Conservation (phyloP, 2,113 vertebrate genomes). For the Pogonocichla stellata region DNA sequence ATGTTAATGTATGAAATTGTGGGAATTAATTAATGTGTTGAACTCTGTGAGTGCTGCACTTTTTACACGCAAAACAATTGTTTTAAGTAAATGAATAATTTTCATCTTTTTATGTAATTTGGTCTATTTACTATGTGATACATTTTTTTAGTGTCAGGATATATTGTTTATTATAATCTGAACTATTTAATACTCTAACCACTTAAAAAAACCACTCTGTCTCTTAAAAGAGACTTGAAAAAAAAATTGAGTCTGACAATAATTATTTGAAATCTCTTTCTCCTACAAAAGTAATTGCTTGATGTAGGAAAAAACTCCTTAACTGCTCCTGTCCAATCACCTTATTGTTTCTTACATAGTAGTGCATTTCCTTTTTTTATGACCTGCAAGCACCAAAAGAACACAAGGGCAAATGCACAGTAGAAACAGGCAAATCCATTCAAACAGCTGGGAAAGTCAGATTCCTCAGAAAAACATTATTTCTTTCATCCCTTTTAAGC, state of each 20-base stretch:
- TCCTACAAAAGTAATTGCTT: neutral
- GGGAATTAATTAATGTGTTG: neutral
- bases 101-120: neutral
- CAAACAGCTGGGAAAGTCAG: neutral
- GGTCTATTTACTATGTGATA: neutral
- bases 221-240: neutral
- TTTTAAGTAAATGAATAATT: neutral
- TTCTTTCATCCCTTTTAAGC: neutral
- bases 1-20: neutral
- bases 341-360: neutral
- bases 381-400: neutral
- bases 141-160: neutral
- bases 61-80: neutral
- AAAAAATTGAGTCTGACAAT: neutral
- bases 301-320: neutral
- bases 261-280: neutral
- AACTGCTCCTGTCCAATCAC: neutral
- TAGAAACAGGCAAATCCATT: neutral
- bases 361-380: neutral
- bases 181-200: neutral
- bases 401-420: rapidly evolving
- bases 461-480: neutral
- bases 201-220: neutral
- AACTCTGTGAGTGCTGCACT: neutral
- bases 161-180: neutral